Percentiles rank a stretch among this genome's conserved stretches.
These are phyloP conservation scores for Neosilurus hyrtlii DNA, from an alignment of 2,797 vertebrate genomes.

Conservation along the genomic window DNA sequence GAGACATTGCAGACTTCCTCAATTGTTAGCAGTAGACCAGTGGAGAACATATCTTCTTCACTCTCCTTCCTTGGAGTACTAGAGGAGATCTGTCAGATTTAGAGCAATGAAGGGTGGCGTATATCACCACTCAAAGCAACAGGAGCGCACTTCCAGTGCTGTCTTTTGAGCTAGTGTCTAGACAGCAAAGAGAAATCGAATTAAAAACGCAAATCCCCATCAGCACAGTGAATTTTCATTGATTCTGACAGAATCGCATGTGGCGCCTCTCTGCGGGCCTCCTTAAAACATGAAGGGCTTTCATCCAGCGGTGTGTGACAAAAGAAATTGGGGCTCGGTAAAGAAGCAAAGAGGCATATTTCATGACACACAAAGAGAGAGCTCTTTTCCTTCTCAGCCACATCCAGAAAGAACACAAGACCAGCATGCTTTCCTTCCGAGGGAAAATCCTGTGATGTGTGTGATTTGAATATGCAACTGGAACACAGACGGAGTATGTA, in stretches of 20 bases:
- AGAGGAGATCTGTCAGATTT: background rate
- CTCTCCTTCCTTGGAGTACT: background rate
- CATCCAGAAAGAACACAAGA: slow-evolving; percentile 50
- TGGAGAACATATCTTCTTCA: slow-evolving; percentile 1
- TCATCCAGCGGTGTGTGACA: slow-evolving; percentile 52
- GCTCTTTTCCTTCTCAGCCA: slow-evolving; percentile 43
- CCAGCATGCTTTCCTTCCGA: slow-evolving; percentile 38
- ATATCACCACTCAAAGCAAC: slow-evolving; percentile 38
- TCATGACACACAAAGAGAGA: slow-evolving; percentile 48
- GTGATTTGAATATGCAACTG: slow-evolving; percentile 53
- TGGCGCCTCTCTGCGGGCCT: slow-evolving; percentile 52
- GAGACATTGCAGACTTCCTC: background rate
- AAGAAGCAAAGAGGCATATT: slow-evolving; percentile 52
- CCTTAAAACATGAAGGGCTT: slow-evolving; percentile 57
- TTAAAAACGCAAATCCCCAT: slow-evolving; percentile 58
- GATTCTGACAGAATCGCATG: slow-evolving; percentile 51
- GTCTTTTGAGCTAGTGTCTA: slow-evolving; percentile 50
- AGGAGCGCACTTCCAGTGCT: slow-evolving; percentile 19
- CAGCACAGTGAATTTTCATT: slow-evolving; percentile 42
- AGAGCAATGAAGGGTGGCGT: slow-evolving; percentile 33
- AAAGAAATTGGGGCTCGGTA: slow-evolving; percentile 52
- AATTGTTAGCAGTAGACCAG: slow-evolving; percentile 11
- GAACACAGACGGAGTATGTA: slow-evolving; percentile 19
- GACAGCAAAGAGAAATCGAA: slow-evolving; percentile 53
- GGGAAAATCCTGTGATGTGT: slow-evolving; percentile 45